Percentiles rank a stretch among this genome's conserved stretches.
These are phyloP conservation scores for Rafetus swinhoei DNA, from an alignment of 2,113 vertebrate species.

Conservation along the genomic window DNA sequence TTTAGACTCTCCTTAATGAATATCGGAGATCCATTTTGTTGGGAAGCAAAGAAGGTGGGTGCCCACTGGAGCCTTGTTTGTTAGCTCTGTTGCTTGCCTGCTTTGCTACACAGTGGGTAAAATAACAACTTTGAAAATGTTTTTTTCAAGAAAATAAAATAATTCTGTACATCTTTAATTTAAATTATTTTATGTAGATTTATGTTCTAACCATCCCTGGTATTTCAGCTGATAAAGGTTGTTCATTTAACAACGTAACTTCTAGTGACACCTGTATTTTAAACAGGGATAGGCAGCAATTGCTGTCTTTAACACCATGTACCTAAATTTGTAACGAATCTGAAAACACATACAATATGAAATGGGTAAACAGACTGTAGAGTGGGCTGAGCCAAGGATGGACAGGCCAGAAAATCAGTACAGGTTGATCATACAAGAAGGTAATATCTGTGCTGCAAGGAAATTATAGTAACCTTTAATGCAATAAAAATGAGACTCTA, in stretches of 20 bases:
- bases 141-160: neutral
- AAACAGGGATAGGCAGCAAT: neutral
- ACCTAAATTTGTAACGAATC: neutral
- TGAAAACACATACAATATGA: neutral
- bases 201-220: neutral
- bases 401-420: neutral
- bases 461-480: neutral
- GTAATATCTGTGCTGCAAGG: neutral
- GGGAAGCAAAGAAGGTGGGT: neutral
- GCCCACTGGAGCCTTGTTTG: neutral
- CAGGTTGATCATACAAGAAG: neutral
- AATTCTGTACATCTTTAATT: neutral
- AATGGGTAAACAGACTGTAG: neutral
- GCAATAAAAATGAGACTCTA: neutral
- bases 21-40: neutral
- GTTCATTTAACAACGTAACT: neutral
- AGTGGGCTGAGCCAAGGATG: neutral
- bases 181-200: neutral
- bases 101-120: neutral
- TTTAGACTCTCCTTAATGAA: neutral
- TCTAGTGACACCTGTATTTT: neutral
- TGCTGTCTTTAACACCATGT: neutral
- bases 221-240: neutral
- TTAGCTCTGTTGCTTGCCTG: neutral
- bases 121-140: neutral